These are phyloP conservation scores for Sigmodon hispidus DNA, from an alignment of 2,113 vertebrate species.

Conservation along the genomic window DNA sequence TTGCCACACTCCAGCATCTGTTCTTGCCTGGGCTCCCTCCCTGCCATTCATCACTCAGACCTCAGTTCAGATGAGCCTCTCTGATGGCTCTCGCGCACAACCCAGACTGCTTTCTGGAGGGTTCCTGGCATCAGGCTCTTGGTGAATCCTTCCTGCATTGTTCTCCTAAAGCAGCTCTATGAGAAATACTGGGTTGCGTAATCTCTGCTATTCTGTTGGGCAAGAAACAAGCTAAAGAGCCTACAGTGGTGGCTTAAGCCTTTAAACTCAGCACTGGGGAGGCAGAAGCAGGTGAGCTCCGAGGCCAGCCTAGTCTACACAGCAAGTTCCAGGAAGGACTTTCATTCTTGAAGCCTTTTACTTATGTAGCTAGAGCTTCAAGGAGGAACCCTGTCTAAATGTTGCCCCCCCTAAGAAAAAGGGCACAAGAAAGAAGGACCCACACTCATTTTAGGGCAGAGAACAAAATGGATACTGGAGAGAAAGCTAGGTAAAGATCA, in stretches of 20 bases:
- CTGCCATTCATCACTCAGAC: neutral
- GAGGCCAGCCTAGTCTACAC: too few relatives aligned
- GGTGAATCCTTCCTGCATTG: neutral
- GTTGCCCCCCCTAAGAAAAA: neutral
- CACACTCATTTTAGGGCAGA: neutral
- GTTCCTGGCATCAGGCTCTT: neutral
- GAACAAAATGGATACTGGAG: neutral
- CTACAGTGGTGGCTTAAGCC: neutral
- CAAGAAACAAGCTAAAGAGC: constrained; percentile 14
- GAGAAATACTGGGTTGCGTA: neutral
- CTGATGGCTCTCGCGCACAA: neutral
- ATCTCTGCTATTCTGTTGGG: neutral
- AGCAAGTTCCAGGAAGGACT: neutral
- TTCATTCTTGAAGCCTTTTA: neutral
- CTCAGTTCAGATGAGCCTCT: neutral
- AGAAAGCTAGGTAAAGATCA: neutral
- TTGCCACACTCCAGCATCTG: neutral
- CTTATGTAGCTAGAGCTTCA: neutral
- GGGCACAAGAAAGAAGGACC: neutral
- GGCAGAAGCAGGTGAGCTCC: neutral
- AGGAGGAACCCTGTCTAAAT: neutral
- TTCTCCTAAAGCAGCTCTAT: neutral
- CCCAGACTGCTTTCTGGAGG: neutral
- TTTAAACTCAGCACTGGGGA: neutral
- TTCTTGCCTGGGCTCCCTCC: neutral